Conservation (phyloP, 1,140 invertebrate species). For the Drosophila nebulosa region DNA sequence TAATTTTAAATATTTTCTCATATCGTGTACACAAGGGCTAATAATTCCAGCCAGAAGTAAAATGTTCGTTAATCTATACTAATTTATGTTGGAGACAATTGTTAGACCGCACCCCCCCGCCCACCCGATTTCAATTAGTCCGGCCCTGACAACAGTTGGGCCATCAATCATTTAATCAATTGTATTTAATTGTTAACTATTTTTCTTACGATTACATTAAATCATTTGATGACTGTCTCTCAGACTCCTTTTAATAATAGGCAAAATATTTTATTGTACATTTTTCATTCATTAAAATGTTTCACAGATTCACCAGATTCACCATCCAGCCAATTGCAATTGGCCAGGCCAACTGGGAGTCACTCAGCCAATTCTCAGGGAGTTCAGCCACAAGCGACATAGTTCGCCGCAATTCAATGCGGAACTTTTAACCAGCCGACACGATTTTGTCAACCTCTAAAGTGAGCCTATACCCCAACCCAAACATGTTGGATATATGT, state of each 20-base stretch:
- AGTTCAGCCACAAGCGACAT: slow-evolving; percentile 29
- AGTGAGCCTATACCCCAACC: slow-evolving; percentile 37
- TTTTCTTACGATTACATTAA: neutral
- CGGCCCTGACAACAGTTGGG: neutral
- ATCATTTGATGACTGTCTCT: neutral
- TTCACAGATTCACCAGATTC: neutral
- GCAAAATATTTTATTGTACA: neutral
- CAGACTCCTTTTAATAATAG: neutral
- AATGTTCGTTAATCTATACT: no score
- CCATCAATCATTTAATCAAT: neutral
- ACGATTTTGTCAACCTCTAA: slow-evolving; percentile 72
- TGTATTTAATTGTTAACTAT: neutral
- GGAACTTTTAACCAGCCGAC: slow-evolving; percentile 52
- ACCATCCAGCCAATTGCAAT: neutral
- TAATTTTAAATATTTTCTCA: slow-evolving; percentile 1
- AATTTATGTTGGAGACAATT: no score
- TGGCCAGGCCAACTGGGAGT: neutral
- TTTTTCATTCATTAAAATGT: neutral
- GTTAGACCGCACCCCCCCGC: no score
- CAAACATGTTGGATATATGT: neutral
- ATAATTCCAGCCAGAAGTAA: no score
- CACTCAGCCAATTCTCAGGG: neutral
- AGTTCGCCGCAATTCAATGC: slow-evolving; percentile 63
- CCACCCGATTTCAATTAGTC: no score
- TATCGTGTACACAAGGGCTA: neutral